These are phyloP conservation scores for Drosophila baimaii DNA, from an alignment of 1,140 invertebrate genomes.

Conservation along the genomic window DNA sequence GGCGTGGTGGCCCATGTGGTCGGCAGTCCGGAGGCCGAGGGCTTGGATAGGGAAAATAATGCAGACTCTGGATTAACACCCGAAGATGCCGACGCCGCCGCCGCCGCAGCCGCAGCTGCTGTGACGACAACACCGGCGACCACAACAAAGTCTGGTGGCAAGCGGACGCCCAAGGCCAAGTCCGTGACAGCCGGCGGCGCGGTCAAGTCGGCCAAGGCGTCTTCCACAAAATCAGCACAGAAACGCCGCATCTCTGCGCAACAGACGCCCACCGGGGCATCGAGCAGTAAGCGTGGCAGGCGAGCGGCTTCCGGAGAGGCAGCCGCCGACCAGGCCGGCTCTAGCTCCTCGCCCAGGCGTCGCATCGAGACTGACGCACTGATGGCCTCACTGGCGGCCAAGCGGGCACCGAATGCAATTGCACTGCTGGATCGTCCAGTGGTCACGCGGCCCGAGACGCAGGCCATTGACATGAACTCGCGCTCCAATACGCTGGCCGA, in stretches of 20 bases:
- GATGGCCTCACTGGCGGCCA: constrained; percentile 55
- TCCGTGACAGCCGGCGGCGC: constrained; percentile 57
- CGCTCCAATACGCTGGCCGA: constrained; percentile 92
- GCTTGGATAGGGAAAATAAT: constrained; percentile 46
- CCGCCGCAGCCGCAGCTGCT: constrained; percentile 12
- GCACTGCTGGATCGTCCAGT: constrained; percentile 78
- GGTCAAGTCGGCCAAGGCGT: constrained; percentile 56
- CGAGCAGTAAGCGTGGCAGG: constrained; percentile 51
- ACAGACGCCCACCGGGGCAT: constrained; percentile 53
- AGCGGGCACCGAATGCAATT: constrained; percentile 75
- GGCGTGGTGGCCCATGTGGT: constrained; percentile 70
- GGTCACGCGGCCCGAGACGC: constrained; percentile 87
- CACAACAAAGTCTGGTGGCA: constrained; percentile 50
- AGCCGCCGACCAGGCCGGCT: constrained; percentile 37
- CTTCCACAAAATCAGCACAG: constrained; percentile 68
- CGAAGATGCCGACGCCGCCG: constrained; percentile 23
- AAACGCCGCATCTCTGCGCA: constrained; percentile 72
- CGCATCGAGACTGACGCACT: constrained; percentile 63
- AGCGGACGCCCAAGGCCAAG: constrained; percentile 76
- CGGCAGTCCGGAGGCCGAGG: constrained; percentile 67
- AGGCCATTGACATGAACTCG: constrained; percentile 90
- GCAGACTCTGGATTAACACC: constrained; percentile 36
- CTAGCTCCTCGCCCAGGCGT: constrained; percentile 56
- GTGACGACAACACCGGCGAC: constrained; percentile 59
- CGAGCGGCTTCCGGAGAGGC: constrained; percentile 53